Conservation (phyloP, 2,888 invertebrate species). For the Heliothis peltigera region DNA sequence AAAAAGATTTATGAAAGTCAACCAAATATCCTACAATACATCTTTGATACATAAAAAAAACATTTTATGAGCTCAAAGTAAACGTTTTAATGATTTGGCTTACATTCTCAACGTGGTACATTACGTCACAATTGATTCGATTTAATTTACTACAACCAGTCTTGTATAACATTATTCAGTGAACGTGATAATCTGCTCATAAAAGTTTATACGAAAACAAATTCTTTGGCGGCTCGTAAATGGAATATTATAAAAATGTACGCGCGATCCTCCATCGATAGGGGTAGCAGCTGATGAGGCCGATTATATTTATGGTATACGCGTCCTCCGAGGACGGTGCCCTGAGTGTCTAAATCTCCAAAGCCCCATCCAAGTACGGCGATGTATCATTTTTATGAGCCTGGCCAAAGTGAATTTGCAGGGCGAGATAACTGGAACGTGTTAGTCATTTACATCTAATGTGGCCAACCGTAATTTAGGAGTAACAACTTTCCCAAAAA, state of each 20-base stretch:
- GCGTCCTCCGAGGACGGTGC: conserved; percentile 73
- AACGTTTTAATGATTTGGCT: conserved; percentile 5
- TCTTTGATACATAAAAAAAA: background rate
- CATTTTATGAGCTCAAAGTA: background rate
- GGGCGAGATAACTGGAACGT: conserved; percentile 84
- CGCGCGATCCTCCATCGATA: conserved; percentile 75
- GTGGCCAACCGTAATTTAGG: conserved; percentile 63
- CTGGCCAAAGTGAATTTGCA: conserved; percentile 87
- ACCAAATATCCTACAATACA: background rate
- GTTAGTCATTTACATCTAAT: conserved; percentile 83
- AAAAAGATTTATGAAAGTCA: background rate
- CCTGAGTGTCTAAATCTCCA: conserved; percentile 77
- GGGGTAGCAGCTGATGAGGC: conserved; percentile 81
- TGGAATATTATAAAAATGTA: conserved; percentile 76
- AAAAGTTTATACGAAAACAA: conserved; percentile 79
- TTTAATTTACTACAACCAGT: conserved; percentile 57
- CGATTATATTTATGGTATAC: conserved; percentile 84
- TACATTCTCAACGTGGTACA: conserved; percentile 7
- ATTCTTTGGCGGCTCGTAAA: conserved; percentile 81
- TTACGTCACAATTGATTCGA: conserved; percentile 36
- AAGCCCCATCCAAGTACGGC: conserved; percentile 77
- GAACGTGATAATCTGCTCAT: conserved; percentile 70
- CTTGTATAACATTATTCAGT: conserved; percentile 62
- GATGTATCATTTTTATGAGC: conserved; percentile 87
- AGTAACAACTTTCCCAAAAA: conserved; percentile 57